Conservation (phyloP, 2,888 invertebrate genomes). For the Scaptomyza reducta region DNA sequence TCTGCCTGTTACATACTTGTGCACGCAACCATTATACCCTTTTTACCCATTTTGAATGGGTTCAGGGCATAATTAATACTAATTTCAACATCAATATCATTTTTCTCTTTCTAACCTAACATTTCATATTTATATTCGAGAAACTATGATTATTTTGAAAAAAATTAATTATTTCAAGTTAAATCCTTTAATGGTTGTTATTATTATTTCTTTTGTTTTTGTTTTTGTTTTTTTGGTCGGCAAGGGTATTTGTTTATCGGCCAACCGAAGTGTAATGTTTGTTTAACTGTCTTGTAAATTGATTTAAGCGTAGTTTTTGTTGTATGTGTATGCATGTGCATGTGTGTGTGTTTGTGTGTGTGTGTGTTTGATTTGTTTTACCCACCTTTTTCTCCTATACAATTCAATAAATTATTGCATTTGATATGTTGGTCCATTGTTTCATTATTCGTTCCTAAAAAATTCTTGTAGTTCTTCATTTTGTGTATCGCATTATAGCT, state of each 20-base stretch:
- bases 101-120: neutral
- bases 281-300: neutral
- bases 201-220: neutral
- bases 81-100: neutral
- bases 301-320: neutral
- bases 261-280: neutral
- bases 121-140: neutral
- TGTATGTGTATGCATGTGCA: neutral
- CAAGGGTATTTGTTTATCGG: neutral
- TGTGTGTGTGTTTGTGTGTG: neutral
- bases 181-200: neutral
- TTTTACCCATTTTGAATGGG: too few species aligned
- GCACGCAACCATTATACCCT: too few species aligned
- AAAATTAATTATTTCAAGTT: neutral
- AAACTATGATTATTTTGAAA: neutral
- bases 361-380: conserved; percentile 20
- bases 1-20: too few species aligned
- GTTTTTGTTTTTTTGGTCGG: too few species aligned
- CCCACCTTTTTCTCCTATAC: conserved; percentile 77
- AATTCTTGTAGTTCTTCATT: conserved; percentile 59
- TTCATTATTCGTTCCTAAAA: conserved; percentile 82
- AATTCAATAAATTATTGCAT: conserved; percentile 82
- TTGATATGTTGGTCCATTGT: conserved; percentile 83
- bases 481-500: conserved; percentile 20
- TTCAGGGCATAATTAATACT: too few species aligned